Percentiles rank a stretch among this genome's conserved stretches.
Evolutionary conservation across 1,140 invertebrate species (phyloP).

Genomic region (Mizuhopecten yessoensis): DNA sequence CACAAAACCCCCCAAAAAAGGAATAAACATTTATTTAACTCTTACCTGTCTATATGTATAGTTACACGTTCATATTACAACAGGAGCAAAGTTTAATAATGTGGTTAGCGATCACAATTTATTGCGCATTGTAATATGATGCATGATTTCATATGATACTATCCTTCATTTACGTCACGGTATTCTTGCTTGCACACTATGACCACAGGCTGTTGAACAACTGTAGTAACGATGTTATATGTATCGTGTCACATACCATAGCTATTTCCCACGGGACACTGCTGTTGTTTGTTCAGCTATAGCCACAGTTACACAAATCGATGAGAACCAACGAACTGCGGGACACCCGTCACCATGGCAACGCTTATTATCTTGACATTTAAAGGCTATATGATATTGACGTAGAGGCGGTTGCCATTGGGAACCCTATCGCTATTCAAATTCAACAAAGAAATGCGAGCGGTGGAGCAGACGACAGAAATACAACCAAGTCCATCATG

Average conservation of each 20-base stretch:
- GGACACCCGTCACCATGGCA: constrained; percentile 1
- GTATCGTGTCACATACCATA: not conserved
- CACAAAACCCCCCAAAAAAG: too few species aligned
- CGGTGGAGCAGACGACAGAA: constrained; percentile 19
- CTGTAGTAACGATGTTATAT: not conserved
- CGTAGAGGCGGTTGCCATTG: constrained; percentile 29
- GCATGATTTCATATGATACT: too few species aligned
- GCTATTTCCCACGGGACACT: not conserved
- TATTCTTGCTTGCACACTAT: too few species aligned
- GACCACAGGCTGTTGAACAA: too few species aligned
- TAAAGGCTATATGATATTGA: constrained; percentile 20
- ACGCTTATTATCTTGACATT: constrained; percentile 39
- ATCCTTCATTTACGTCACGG: too few species aligned
- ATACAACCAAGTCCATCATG: constrained; percentile 13
- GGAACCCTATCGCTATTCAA: constrained; percentile 32
- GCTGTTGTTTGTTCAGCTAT: not conserved
- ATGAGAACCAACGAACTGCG: not conserved
- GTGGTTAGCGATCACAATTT: too few species aligned
- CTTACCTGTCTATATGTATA: too few species aligned
- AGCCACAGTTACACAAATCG: constrained; percentile 1
- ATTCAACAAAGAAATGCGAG: constrained; percentile 23
- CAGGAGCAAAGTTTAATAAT: too few species aligned
- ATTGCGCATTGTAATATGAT: too few species aligned
- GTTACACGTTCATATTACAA: too few species aligned
- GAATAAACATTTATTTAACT: too few species aligned